Evolutionary conservation across 1,140 invertebrate species (phyloP).

Genomic region (Copidosoma floridanum): DNA sequence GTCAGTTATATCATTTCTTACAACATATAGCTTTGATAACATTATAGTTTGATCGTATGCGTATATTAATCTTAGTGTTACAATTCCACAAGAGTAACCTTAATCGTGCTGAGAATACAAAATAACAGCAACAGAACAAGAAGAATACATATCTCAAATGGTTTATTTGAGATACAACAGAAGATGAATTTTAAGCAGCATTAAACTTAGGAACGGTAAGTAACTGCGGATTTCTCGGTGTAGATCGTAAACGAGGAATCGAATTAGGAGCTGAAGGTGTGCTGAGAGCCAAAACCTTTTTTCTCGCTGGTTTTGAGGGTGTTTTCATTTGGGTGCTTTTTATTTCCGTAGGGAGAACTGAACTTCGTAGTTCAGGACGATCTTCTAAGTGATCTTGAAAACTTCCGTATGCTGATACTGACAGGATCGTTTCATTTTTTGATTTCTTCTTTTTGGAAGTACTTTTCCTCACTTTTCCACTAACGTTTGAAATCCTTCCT

Average conservation of each 20-base stretch:
- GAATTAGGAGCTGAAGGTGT: slow-evolving; percentile 28
- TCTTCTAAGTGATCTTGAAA: slow-evolving; percentile 49
- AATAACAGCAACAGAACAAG: too few relatives aligned
- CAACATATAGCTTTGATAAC: too few relatives aligned
- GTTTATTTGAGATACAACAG: slow-evolving; percentile 17
- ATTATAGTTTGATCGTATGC: too few relatives aligned
- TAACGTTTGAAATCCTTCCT: slow-evolving; percentile 25
- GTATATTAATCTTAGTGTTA: too few relatives aligned
- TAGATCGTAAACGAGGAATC: slow-evolving; percentile 17
- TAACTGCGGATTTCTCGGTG: slow-evolving; percentile 34
- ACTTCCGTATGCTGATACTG: slow-evolving; percentile 40
- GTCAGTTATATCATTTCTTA: too few relatives aligned
- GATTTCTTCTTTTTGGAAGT: slow-evolving; percentile 20
- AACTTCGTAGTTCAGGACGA: slow-evolving; percentile 47
- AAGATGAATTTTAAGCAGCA: slow-evolving; percentile 3
- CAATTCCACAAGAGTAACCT: too few relatives aligned
- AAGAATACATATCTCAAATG: too few relatives aligned
- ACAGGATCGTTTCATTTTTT: slow-evolving; percentile 16
- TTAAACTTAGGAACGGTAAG: slow-evolving; percentile 25
- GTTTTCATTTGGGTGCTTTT: slow-evolving; percentile 37
- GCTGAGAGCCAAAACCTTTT: slow-evolving; percentile 25
- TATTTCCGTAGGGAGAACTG: slow-evolving; percentile 38
- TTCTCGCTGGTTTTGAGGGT: slow-evolving; percentile 46
- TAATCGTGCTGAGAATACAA: too few relatives aligned
- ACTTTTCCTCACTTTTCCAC: neutral